Conservation (phyloP, 2,888 invertebrate species). For the Mechanitis messenoides region DNA sequence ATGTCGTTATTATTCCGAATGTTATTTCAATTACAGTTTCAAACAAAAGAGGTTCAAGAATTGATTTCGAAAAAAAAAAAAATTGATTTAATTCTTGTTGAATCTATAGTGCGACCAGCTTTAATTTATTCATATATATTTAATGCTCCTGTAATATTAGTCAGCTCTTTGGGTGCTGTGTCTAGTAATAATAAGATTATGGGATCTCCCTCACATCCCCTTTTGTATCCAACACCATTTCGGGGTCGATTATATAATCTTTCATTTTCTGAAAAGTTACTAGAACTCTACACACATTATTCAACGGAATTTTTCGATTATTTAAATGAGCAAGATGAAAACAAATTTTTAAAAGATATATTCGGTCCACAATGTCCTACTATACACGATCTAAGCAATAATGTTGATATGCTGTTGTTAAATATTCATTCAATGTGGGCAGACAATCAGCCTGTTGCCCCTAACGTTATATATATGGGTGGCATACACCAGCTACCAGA, state of each 20-base stretch:
- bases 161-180: conserved; percentile 39
- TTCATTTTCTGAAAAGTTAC: conserved; percentile 37
- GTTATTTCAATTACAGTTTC: conserved; percentile 31
- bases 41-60: conserved; percentile 25
- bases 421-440: conserved; percentile 56
- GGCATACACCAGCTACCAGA: conserved; percentile 27
- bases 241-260: conserved; percentile 28
- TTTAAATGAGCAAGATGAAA: conserved; percentile 21
- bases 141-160: conserved; percentile 39
- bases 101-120: conserved; percentile 32
- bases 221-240: conserved; percentile 28
- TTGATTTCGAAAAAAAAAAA: conserved; percentile 26
- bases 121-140: conserved; percentile 35
- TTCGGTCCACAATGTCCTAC: conserved; percentile 38
- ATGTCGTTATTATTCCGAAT: background rate
- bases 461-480: conserved; percentile 48
- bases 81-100: conserved; percentile 42
- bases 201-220: conserved; percentile 34
- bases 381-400: conserved; percentile 35
- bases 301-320: conserved; percentile 9
- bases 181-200: conserved; percentile 22
- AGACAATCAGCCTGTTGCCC: conserved; percentile 52
- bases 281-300: conserved; percentile 32
- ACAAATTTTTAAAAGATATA: conserved; percentile 29
- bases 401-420: conserved; percentile 53